A percentile compares a stretch with the other conserved stretches of the same genome.
phyloP scores from a whole-genome alignment of 2,797 vertebrate genomes.

The Pithecia hirsuta region DNA sequence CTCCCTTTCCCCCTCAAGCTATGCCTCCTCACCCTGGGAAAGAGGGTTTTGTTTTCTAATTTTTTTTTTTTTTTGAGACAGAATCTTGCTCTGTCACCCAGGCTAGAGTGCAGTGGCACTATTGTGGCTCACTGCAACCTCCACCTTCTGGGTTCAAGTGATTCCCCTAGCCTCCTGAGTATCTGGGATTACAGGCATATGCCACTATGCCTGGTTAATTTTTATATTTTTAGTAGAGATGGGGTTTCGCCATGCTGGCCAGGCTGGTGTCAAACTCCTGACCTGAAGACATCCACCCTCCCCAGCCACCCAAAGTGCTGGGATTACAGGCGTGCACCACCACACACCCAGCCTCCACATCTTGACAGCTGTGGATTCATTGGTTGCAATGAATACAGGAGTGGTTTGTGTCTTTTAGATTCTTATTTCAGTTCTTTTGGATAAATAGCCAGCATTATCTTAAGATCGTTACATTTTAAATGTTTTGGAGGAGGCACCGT shows the following conservation, averaged over 20 bases:
- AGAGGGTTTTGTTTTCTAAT: neutral
- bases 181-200: neutral
- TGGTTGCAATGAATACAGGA: neutral
- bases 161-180: neutral
- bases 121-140: neutral
- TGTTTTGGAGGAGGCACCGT: neutral
- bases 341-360: too few relatives aligned
- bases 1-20: neutral
- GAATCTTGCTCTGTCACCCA: neutral
- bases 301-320: too few relatives aligned
- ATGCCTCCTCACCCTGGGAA: neutral
- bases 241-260: neutral
- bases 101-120: neutral
- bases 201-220: neutral
- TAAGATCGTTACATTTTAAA: neutral
- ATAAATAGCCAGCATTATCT: neutral
- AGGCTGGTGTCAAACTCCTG: neutral
- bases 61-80: neutral
- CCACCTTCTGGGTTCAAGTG: rapidly evolving
- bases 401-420: neutral
- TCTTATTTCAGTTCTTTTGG: neutral
- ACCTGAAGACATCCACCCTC: neutral
- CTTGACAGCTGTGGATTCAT: neutral
- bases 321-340: too few relatives aligned
- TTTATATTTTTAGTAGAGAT: neutral